phyloP scores from a whole-genome alignment of 1,140 invertebrate genomes.

The Babylonia areolata region DNA sequence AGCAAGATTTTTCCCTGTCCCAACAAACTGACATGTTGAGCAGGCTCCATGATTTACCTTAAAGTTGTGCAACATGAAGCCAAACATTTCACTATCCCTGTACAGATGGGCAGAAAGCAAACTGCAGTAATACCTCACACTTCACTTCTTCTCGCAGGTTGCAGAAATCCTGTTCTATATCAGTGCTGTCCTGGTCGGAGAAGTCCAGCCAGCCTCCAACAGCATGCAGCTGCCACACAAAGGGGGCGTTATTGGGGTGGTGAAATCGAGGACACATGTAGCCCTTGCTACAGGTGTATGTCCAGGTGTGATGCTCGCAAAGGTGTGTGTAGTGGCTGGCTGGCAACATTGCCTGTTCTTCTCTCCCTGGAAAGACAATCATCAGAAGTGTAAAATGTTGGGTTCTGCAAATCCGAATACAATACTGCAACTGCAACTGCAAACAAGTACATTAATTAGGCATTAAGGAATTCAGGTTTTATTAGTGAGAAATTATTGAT shows the following conservation, averaged over 20 bases:
- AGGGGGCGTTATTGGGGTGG: not conserved
- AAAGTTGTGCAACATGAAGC: not conserved
- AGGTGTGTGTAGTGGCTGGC: constrained; percentile 30
- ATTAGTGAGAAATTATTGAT: too few relatives aligned
- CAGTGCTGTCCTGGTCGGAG: not conserved
- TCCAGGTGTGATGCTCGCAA: constrained; percentile 9
- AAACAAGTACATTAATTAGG: too few relatives aligned
- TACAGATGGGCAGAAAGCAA: not conserved
- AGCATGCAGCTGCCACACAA: not conserved
- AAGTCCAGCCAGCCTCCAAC: not conserved
- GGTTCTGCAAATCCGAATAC: too few relatives aligned
- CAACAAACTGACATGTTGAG: too few relatives aligned
- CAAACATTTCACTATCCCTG: not conserved
- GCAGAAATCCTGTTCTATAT: constrained; percentile 9
- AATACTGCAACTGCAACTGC: too few relatives aligned
- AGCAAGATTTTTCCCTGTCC: not conserved
- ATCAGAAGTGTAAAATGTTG: too few relatives aligned
- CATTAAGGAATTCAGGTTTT: too few relatives aligned
- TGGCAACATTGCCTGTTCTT: not conserved
- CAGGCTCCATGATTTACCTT: too few relatives aligned
- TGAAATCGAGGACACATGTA: constrained; percentile 21
- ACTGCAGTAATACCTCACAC: not conserved
- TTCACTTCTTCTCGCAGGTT: not conserved
- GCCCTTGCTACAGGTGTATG: not conserved
- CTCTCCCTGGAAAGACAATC: not conserved